Percentiles rank a stretch among this genome's conserved stretches.
Conservation (phyloP, 2,113 vertebrate species). For the Tautogolabrus adspersus region DNA sequence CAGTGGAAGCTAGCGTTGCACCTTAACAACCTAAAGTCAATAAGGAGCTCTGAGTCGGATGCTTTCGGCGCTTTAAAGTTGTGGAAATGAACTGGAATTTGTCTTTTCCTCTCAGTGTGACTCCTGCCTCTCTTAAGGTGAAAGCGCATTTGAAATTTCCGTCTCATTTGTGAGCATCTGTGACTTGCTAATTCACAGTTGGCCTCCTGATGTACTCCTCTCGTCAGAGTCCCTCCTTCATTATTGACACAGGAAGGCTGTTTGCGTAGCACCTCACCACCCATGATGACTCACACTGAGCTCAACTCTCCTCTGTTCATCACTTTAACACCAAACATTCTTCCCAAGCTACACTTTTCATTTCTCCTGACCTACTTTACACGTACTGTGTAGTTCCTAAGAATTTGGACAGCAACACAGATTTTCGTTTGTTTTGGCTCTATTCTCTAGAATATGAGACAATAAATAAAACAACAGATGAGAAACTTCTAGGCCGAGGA, state of each 20-base stretch:
- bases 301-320: constrained; percentile 65
- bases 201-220: constrained; percentile 25
- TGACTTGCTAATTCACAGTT: constrained; percentile 41
- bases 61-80: constrained; percentile 29
- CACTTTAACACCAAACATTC: constrained; percentile 44
- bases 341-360: constrained; percentile 45
- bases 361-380: constrained; percentile 66
- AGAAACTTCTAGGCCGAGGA: neutral
- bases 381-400: neutral
- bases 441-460: neutral
- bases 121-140: constrained; percentile 23
- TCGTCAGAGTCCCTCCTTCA: constrained; percentile 49
- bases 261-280: constrained; percentile 57
- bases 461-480: neutral
- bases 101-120: neutral
- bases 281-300: constrained; percentile 66
- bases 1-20: constrained; percentile 44
- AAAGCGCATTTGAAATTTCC: constrained; percentile 14
- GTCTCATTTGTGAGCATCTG: constrained; percentile 46
- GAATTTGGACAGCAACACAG: constrained; percentile 17
- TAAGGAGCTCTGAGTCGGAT: constrained; percentile 23
- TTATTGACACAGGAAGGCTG: constrained; percentile 71
- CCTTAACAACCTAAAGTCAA: constrained; percentile 52
- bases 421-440: constrained; percentile 28
- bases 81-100: constrained; percentile 46